Percentiles rank a stretch among this genome's conserved stretches.
Conservation (phyloP, 2,797 vertebrate genomes). For the Bucorvus abyssinicus region DNA sequence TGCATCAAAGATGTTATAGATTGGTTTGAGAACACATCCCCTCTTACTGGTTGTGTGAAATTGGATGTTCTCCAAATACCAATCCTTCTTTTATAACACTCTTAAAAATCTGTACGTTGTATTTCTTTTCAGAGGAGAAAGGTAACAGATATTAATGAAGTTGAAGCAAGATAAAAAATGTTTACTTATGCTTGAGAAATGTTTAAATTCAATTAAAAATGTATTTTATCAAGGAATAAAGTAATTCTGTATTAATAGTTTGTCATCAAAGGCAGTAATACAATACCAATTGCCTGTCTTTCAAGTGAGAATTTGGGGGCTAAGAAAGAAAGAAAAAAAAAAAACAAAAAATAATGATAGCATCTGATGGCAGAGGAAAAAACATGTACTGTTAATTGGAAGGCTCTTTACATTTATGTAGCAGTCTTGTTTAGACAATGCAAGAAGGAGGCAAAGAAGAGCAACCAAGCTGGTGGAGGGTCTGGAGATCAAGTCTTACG, state of each 20-base stretch:
- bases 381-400: background rate
- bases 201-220: background rate
- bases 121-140: background rate
- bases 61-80: background rate
- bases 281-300: background rate
- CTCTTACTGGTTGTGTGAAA: background rate
- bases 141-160: background rate
- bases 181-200: background rate
- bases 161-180: background rate
- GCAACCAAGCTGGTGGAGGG: background rate
- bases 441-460: background rate
- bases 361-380: background rate
- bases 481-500: background rate
- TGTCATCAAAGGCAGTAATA: background rate
- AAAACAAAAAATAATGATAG: background rate
- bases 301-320: background rate
- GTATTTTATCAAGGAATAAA: background rate
- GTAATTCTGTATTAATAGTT: background rate
- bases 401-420: background rate
- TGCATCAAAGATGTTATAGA: background rate
- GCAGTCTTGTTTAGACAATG: background rate
- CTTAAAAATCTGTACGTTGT: background rate
- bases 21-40: background rate
- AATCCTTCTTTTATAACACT: background rate
- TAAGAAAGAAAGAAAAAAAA: background rate